A percentile compares a stretch with the other conserved stretches of the same genome.
Conservation (phyloP, 2,888 invertebrate species). For the Mylabris sibirica region DNA sequence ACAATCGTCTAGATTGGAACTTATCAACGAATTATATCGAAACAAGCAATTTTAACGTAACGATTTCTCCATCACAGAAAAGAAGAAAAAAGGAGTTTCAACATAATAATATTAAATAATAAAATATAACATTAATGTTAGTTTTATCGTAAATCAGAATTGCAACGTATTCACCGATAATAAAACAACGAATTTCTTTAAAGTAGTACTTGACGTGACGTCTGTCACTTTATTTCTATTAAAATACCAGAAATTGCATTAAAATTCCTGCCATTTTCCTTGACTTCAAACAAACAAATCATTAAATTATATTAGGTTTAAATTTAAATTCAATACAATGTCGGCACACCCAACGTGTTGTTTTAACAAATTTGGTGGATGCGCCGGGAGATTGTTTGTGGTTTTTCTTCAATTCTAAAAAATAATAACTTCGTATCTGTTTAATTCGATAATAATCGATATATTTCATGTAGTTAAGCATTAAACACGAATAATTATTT, state of each 20-base stretch:
- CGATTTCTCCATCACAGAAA: conserved; percentile 7
- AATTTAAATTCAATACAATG: conserved; percentile 32
- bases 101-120: background rate
- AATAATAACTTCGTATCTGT: background rate
- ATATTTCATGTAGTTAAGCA: conserved; percentile 15
- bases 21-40: conserved; percentile 11
- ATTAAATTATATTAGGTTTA: conserved; percentile 27
- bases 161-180: background rate
- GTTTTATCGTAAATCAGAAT: conserved; percentile 7
- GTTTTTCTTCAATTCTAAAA: conserved; percentile 17
- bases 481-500: conserved; percentile 11
- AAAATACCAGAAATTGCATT: conserved; percentile 24
- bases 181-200: background rate
- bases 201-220: conserved; percentile 18
- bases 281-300: conserved; percentile 18
- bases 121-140: background rate
- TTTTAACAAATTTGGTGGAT: background rate
- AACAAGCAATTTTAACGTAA: conserved; percentile 10
- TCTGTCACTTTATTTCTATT: conserved; percentile 23
- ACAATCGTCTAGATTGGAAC: background rate
- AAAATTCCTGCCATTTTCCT: background rate
- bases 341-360: conserved; percentile 17
- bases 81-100: background rate
- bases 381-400: conserved; percentile 19
- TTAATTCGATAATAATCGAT: conserved; percentile 21